Conservation (phyloP, 2,888 invertebrate genomes). For the Euplagia quadripunctaria region DNA sequence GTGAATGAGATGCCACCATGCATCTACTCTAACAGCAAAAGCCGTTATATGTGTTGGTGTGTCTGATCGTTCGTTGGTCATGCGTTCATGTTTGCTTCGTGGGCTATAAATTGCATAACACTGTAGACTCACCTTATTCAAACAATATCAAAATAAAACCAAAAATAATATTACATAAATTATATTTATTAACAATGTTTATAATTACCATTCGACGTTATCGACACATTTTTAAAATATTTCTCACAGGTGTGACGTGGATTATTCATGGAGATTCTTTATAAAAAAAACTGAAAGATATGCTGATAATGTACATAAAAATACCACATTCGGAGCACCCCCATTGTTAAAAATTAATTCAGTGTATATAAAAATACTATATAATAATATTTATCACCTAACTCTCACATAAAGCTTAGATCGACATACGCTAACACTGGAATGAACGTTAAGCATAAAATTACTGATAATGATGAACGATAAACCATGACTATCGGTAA, state of each 20-base stretch:
- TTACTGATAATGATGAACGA: conserved; percentile 63
- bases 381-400: conserved; percentile 67
- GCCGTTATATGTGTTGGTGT: conserved; percentile 57
- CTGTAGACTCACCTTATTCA: conserved; percentile 76
- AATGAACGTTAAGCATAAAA: conserved; percentile 83
- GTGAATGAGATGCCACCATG: conserved; percentile 69
- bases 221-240: conserved; percentile 70
- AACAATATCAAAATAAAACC: conserved; percentile 72
- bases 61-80: conserved; percentile 45
- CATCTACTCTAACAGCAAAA: conserved; percentile 80
- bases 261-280: conserved; percentile 76
- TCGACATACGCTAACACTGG: conserved; percentile 82
- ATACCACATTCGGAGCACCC: conserved; percentile 75
- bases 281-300: conserved; percentile 44
- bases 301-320: conserved; percentile 64
- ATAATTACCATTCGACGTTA: conserved; percentile 74
- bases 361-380: conserved; percentile 80
- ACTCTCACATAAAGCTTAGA: conserved; percentile 81
- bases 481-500: conserved; percentile 58
- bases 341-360: conserved; percentile 67
- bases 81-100: conserved; percentile 51
- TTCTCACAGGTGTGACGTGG: conserved; percentile 71
- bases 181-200: conserved; percentile 85
- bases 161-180: conserved; percentile 81
- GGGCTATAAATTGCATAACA: conserved; percentile 86